Base-by-base conservation (phyloP, 2,113 vertebrate species). In the Platysteira castanea region DNA sequence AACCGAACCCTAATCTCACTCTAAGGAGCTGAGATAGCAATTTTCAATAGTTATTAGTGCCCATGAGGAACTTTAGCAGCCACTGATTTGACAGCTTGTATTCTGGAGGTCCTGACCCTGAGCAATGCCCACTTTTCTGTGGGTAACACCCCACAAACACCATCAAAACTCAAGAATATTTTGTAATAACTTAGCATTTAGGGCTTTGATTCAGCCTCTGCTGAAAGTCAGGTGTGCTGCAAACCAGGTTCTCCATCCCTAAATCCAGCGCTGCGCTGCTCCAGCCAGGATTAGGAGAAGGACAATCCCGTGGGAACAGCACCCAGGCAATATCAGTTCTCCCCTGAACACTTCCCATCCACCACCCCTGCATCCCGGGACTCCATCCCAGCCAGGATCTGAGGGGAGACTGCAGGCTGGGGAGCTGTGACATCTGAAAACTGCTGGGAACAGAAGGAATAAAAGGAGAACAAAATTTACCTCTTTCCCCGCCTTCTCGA, bases 401-500 rank as follows among this genome's bases (percentile, higher is more conserved):
- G 31, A 75, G 47, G 14, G 37, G 63, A 70, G 28, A 26, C 1
- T 19, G 4, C 44, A 53, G 56, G 22, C 17, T 49, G 37, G 42
- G 64, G 30, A 69, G 63, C 15, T 11, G 39, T 47, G 31, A 9
- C n/a, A 12, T 0, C 8, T 21, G 7, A 60, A 41, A 24, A 8
- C 33, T 6, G 24, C 9, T 47, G 22, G 47, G 10, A 53, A 39
- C 0, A 3, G 2, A 0, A 20, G 10, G 7, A 41, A 26, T 19
- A 46, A 37, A 67, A 87, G 23, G 30, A 57, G 28, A 13, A 7
- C 12, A 6, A 9, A 39, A 50, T 6, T 97, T 96, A 99, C 99
- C 99, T 99, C 99, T 93, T 98, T 98, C 26, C 98, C 96, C 0
- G 76, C 93, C 73, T 99, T 98, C 97, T 99, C 99, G 2, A 98